Conservation (phyloP, 2,113 vertebrate genomes). For the Pagrus major region DNA sequence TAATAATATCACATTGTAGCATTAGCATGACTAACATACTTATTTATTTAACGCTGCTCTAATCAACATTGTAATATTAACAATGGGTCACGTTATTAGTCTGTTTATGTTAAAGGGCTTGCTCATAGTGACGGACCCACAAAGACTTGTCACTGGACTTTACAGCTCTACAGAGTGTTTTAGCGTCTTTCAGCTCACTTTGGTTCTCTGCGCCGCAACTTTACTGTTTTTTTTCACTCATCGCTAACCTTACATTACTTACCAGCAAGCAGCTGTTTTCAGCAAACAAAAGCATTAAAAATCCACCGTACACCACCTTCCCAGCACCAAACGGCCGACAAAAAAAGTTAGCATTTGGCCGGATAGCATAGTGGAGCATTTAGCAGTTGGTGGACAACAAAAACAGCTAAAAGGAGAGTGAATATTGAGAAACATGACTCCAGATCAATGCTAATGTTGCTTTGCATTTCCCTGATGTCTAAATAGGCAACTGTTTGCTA, state of each 20-base stretch:
- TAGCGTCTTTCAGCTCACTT: neutral
- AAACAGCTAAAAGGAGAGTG: neutral
- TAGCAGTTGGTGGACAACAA: neutral
- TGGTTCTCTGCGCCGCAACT: neutral
- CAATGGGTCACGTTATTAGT: neutral
- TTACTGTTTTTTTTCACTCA: neutral
- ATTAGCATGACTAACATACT: slow-evolving; percentile 13
- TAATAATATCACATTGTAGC: slow-evolving; percentile 6
- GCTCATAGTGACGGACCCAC: neutral
- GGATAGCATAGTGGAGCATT: neutral
- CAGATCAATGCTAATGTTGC: neutral
- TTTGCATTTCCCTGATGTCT: neutral
- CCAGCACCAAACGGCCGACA: neutral
- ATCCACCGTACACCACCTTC: neutral
- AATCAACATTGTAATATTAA: slow-evolving; percentile 14
- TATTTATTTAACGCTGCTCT: slow-evolving; percentile 21
- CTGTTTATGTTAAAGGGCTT: neutral
- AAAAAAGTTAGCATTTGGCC: too few relatives aligned
- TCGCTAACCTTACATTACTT: too few relatives aligned
- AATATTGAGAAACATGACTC: neutral
- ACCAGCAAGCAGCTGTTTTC: neutral
- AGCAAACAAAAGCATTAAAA: neutral
- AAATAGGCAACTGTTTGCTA: neutral
- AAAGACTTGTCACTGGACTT: neutral
- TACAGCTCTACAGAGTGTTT: neutral